Conservation (phyloP, 2,113 vertebrate species). For the Rostratula benghalensis region DNA sequence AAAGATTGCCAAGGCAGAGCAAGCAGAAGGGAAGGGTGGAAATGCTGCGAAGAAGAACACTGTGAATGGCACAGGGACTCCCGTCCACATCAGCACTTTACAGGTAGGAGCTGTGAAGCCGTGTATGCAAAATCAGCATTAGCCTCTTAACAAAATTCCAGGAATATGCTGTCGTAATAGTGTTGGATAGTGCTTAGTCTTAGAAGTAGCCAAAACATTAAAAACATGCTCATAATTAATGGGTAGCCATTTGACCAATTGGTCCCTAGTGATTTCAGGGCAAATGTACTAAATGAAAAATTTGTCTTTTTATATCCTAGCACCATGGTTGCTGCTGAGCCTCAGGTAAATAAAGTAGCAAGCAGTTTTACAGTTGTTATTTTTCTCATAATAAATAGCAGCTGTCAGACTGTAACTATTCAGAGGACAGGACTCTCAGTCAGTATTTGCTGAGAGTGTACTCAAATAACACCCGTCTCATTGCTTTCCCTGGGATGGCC, state of each 20-base stretch:
- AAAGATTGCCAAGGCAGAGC: constrained; percentile 90
- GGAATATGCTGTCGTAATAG: not conserved
- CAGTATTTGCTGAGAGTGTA: not conserved
- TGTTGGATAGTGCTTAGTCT: not conserved
- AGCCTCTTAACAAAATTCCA: not conserved
- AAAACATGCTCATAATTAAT: not conserved
- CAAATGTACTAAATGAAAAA: not conserved
- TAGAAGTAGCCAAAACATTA: not conserved
- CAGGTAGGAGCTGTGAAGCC: constrained; percentile 81
- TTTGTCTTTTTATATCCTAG: not conserved
- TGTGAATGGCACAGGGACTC: constrained; percentile 91
- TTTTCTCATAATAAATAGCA: constrained; percentile 46
- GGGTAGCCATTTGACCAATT: not conserved
- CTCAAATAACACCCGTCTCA: not conserved
- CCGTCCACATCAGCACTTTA: constrained; percentile 94
- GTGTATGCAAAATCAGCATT: not conserved
- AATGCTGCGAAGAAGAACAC: constrained; percentile 86
- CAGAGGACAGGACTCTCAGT: not conserved
- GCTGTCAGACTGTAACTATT: constrained; percentile 12
- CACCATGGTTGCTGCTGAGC: not conserved
- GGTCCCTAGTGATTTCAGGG: not conserved
- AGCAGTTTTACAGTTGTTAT: constrained; percentile 26
- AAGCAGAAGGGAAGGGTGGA: constrained; percentile 82
- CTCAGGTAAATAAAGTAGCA: constrained; percentile 43
- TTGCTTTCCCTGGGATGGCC: not conserved